Evolutionary conservation across 2,888 invertebrate genomes (phyloP), one percentile per base, ranked within the genome.

Genomic region (Xanthostigma xanthostigma): DNA sequence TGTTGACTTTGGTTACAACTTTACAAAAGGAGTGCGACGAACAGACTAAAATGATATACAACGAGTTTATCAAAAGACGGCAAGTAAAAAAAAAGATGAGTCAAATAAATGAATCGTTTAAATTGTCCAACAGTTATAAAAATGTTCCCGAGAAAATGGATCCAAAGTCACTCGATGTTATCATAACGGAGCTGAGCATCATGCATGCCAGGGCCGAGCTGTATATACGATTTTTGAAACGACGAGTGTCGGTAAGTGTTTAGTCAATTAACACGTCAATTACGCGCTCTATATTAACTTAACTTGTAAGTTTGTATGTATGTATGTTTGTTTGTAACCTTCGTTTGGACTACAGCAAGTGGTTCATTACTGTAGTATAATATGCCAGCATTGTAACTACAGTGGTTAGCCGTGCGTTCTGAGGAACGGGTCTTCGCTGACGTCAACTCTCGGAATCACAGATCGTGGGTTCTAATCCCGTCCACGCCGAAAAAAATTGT

Each of bases 181-280:
- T 91, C 41, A 78, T 97, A 50, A 83, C 85, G 0, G 97, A 98
- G 70, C 77, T 96, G 50, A 92, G 94, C 0, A 74, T 93, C 44
- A 83, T 95, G 70, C 93, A 93, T 68, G 83, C 90, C 1, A 74
- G 94, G 54, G 78, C 88, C n/a, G 88, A 91, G 61, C 71, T 97
- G 17, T 98, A 96, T 66, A 80, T 90, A 57, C 75, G 84, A 56
- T 98, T 97, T 70, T 72, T 97, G 52, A 73, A 79, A 46, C 73
- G 90, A 50, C 76, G 91, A 60, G 71, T 86, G 14, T 74, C 73
- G 64, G 87, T 86, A 63, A 69, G 68, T 63, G 41, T 14, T 42
- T 45, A 27, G 27, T 27, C 27, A 1, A 27, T 3, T 2, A 4
- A 4, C 4, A 2, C 3, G 17, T 4, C 2, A 17, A 2, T 4